phyloP scores from a whole-genome alignment of 2,797 vertebrate genomes.

The Neostethus bicornis region DNA sequence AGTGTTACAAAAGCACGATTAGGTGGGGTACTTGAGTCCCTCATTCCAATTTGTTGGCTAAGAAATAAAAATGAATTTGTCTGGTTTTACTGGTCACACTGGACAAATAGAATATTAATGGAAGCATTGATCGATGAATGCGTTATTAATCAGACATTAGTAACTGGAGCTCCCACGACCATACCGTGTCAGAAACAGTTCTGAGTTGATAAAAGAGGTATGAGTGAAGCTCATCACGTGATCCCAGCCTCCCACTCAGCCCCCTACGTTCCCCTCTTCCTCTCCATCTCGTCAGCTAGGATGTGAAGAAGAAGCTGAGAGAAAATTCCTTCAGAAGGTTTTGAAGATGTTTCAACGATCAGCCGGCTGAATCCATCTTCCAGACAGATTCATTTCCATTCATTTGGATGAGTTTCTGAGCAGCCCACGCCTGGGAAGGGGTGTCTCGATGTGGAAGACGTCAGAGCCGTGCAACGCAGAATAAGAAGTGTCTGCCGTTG shows the following conservation, averaged over 20 bases:
- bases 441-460: slow-evolving; percentile 26
- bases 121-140: too few relatives aligned
- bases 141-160: too few relatives aligned
- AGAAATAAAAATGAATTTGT: too few relatives aligned
- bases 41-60: too few relatives aligned
- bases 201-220: slow-evolving; percentile 25
- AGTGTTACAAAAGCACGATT: too few relatives aligned
- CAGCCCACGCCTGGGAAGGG: slow-evolving; percentile 17
- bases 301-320: slow-evolving; percentile 23
- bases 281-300: slow-evolving; percentile 10
- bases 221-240: slow-evolving; percentile 9
- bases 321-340: slow-evolving; percentile 32
- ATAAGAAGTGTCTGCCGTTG: slow-evolving; percentile 15
- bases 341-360: slow-evolving; percentile 39
- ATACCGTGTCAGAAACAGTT: slow-evolving; percentile 14
- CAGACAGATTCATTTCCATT: slow-evolving; percentile 64
- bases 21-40: too few relatives aligned
- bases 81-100: too few relatives aligned
- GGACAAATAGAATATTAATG: too few relatives aligned
- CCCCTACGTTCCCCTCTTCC: not conserved
- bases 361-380: slow-evolving; percentile 58
- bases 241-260: not conserved
- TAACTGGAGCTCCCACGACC: slow-evolving; percentile 7
- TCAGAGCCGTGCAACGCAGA: slow-evolving; percentile 27
- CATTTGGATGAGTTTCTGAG: slow-evolving; percentile 53